Evolutionary conservation across 1,140 invertebrate genomes (phyloP).

Genomic region (Wiebesia pumilae): DNA sequence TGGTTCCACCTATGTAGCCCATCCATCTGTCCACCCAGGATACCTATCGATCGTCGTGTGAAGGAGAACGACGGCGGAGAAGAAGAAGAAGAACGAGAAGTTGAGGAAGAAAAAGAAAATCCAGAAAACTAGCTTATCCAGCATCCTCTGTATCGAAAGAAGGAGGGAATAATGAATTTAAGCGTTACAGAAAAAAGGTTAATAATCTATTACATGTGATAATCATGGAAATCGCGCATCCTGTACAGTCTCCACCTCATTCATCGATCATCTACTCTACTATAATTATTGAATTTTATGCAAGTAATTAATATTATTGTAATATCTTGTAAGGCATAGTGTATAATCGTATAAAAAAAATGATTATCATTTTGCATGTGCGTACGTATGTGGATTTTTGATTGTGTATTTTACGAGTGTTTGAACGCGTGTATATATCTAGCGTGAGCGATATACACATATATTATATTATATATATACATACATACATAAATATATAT

Average conservation of each 20-base stretch:
- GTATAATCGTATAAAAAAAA: conserved; percentile 66
- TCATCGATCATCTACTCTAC: conserved; percentile 75
- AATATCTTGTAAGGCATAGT: conserved; percentile 69
- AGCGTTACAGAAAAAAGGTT: conserved; percentile 56
- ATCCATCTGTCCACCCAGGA: conserved; percentile 44
- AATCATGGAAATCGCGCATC: conserved; percentile 76
- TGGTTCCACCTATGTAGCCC: conserved; percentile 18
- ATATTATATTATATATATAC: neutral
- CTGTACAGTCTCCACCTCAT: conserved; percentile 75
- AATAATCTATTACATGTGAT: conserved; percentile 75
- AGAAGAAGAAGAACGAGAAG: conserved; percentile 39
- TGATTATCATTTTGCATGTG: conserved; percentile 68
- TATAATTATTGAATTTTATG: conserved; percentile 72
- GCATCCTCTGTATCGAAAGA: conserved; percentile 45
- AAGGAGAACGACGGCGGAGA: neutral
- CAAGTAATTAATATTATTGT: conserved; percentile 74
- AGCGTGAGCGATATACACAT: conserved; percentile 43
- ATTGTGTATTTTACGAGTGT: conserved; percentile 26
- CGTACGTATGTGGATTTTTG: conserved; percentile 51
- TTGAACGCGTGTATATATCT: conserved; percentile 36
- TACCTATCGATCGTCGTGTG: conserved; percentile 19
- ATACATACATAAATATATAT: conserved; percentile 24
- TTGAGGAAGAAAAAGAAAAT: conserved; percentile 37
- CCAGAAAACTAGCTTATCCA: conserved; percentile 26
- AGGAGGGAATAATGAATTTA: conserved; percentile 49